Conservation (phyloP, 2,797 vertebrate genomes). For the Gymnopithys bicolor region DNA sequence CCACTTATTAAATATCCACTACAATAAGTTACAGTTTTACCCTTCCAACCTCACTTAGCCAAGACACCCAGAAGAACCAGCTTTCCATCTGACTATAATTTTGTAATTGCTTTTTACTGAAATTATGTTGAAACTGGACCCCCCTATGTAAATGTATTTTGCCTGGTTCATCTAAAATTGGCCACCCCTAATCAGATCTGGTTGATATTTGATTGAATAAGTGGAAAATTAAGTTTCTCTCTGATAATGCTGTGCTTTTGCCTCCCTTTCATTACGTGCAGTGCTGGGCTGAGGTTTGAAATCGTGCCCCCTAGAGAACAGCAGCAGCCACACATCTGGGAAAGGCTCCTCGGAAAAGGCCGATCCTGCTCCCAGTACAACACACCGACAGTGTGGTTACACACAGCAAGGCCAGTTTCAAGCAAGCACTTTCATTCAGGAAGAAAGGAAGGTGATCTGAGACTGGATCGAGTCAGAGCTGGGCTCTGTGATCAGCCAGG, state of each 20-base stretch:
- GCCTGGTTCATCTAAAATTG: slow-evolving; percentile 52
- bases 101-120: slow-evolving; percentile 72
- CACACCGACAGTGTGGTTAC: slow-evolving; percentile 19
- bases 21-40: slow-evolving; percentile 70
- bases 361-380: slow-evolving; percentile 50
- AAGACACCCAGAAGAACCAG: slow-evolving; percentile 68
- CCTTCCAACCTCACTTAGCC: slow-evolving; percentile 76
- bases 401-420: slow-evolving; percentile 65
- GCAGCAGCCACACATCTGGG: background rate
- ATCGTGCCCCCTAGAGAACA: slow-evolving; percentile 48
- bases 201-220: slow-evolving; percentile 69
- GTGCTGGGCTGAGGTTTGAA: slow-evolving; percentile 15
- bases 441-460: slow-evolving; percentile 59
- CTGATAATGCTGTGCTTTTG: slow-evolving; percentile 41
- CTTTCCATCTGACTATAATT: slow-evolving; percentile 60
- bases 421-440: slow-evolving; percentile 56
- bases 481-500: slow-evolving; percentile 75
- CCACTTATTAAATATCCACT: slow-evolving; percentile 79
- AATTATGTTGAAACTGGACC: slow-evolving; percentile 69
- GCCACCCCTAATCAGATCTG: slow-evolving; percentile 54
- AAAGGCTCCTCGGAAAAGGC: slow-evolving; percentile 32
- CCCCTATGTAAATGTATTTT: slow-evolving; percentile 66
- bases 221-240: slow-evolving; percentile 67
- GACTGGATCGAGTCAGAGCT: slow-evolving; percentile 71
- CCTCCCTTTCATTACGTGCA: slow-evolving; percentile 25